Percentiles rank a stretch among this genome's conserved stretches.
phyloP scores from a whole-genome alignment of 2,113 vertebrate species.

The Tringa solitaria region DNA sequence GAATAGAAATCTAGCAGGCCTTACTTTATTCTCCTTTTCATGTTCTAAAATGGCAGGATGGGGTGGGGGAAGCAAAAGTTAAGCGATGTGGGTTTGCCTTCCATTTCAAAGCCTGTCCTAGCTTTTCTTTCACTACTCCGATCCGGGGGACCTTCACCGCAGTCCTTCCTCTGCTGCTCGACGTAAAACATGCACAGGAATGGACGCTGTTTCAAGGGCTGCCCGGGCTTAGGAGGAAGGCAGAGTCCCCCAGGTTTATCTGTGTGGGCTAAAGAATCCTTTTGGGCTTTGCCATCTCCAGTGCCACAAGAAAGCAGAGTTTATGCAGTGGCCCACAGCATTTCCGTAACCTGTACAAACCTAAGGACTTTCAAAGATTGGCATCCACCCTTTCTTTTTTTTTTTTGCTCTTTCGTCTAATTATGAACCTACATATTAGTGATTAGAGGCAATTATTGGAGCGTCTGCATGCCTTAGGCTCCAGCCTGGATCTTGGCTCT shows the following conservation, averaged over 20 bases:
- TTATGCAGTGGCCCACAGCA: background rate
- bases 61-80: background rate
- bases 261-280: background rate
- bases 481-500: background rate
- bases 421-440: background rate
- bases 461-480: background rate
- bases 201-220: background rate
- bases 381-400: background rate
- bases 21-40: slow-evolving; percentile 5
- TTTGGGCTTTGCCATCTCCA: background rate
- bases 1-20: background rate
- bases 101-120: background rate
- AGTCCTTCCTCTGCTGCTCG: background rate
- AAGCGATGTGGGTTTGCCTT: background rate
- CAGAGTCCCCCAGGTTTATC: background rate
- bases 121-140: background rate
- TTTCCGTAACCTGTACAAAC: background rate
- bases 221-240: background rate
- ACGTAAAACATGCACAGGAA: background rate
- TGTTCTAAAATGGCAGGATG: background rate
- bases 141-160: background rate
- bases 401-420: background rate
- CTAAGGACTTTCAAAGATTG: background rate
- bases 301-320: background rate
- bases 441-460: background rate